These are phyloP conservation scores for Eurosta solidaginis DNA, from an alignment of 1,140 invertebrate genomes.

Conservation along the genomic window DNA sequence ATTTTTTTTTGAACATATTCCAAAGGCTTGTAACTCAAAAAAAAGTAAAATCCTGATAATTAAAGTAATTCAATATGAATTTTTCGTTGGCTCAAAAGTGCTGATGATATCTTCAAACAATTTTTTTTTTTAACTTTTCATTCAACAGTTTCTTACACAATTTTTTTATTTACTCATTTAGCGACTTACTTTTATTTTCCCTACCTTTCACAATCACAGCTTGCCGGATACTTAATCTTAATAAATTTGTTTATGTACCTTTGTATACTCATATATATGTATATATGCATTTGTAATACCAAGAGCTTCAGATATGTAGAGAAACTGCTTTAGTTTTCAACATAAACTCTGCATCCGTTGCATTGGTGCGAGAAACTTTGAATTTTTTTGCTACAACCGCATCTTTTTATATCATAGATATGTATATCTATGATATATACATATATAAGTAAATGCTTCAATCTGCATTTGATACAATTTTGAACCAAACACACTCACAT, in stretches of 20 bases:
- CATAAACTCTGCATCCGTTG: slow-evolving; percentile 5
- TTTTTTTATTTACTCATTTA: background rate
- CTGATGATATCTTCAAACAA: no score
- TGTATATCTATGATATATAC: background rate
- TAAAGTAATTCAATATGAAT: no score
- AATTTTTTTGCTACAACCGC: background rate
- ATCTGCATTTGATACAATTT: slow-evolving; percentile 10
- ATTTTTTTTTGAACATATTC: no score
- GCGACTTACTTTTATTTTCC: background rate
- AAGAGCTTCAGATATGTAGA: slow-evolving; percentile 2
- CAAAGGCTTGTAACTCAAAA: no score
- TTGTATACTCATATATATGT: no score
- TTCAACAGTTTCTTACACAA: background rate
- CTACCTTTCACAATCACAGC: slow-evolving; percentile 5
- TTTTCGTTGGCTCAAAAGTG: no score
- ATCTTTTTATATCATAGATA: background rate
- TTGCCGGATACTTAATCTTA: slow-evolving; percentile 5
- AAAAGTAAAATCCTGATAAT: no score
- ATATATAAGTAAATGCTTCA: background rate
- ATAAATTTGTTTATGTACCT: no score
- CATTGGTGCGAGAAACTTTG: background rate
- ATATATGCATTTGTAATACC: no score
- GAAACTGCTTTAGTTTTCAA: slow-evolving; percentile 9
- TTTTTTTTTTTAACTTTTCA: background rate
- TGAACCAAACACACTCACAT: background rate